These are phyloP conservation scores for Oscheius sp. DNA, from an alignment of 2,888 invertebrate species.

Conservation along the genomic window DNA sequence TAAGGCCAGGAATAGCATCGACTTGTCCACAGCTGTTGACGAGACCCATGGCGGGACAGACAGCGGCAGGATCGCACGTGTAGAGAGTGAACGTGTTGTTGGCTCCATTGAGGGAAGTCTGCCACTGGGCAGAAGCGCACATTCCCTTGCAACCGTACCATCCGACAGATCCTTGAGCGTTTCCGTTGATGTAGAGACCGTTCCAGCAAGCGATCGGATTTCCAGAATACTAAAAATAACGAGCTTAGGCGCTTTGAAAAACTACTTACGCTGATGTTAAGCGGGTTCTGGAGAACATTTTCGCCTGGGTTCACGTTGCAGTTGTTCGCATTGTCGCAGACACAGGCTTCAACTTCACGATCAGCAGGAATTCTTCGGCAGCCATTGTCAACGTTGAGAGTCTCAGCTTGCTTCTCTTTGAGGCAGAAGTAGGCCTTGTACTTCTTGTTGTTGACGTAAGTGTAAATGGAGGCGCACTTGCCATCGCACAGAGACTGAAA, in stretches of 20 bases:
- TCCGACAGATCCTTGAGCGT: slow-evolving; percentile 32
- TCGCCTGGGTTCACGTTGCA: slow-evolving; percentile 45
- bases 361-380: slow-evolving; percentile 38
- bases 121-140: slow-evolving; percentile 34
- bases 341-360: slow-evolving; percentile 42
- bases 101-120: slow-evolving; percentile 33
- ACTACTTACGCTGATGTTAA: neutral
- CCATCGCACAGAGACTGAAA: slow-evolving; percentile 45
- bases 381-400: slow-evolving; percentile 51
- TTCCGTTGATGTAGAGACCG: slow-evolving; percentile 52
- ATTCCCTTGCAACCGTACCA: slow-evolving; percentile 34
- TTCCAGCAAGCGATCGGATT: slow-evolving; percentile 55
- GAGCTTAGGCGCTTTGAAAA: slow-evolving; percentile 10
- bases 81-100: slow-evolving; percentile 43
- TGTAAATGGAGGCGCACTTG: slow-evolving; percentile 41
- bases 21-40: too few species aligned
- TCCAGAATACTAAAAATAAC: slow-evolving; percentile 37
- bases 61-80: slow-evolving; percentile 54
- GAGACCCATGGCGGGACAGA: slow-evolving; percentile 43
- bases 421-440: slow-evolving; percentile 44
- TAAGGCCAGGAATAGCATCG: too few species aligned
- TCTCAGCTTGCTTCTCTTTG: slow-evolving; percentile 42
- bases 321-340: slow-evolving; percentile 53
- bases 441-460: neutral
- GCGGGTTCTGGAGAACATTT: too few species aligned